These are phyloP conservation scores for Dorcus parallelipipedus DNA, from an alignment of 2,888 invertebrate species.

Conservation along the genomic window DNA sequence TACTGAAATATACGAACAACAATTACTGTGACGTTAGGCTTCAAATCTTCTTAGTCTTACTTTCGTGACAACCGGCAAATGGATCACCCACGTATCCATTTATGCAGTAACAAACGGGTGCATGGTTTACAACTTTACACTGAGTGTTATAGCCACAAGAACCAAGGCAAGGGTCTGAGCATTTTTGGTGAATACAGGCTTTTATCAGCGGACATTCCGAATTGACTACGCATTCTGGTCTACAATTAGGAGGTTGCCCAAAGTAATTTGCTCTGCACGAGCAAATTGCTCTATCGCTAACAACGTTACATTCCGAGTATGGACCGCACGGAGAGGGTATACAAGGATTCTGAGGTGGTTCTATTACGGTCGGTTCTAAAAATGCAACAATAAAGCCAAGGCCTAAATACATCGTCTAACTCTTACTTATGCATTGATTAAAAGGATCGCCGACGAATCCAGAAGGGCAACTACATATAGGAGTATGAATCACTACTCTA, in stretches of 20 bases:
- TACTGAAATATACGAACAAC: constrained; percentile 15
- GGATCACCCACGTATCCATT: constrained; percentile 74
- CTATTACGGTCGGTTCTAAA: constrained; percentile 34
- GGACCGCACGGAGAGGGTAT: constrained; percentile 73
- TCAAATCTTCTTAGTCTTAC: constrained; percentile 32
- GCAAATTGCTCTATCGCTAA: constrained; percentile 67
- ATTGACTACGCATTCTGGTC: constrained; percentile 72
- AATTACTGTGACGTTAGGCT: too few relatives aligned
- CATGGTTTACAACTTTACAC: constrained; percentile 68
- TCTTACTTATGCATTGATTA: constrained; percentile 68
- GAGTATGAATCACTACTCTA: constrained; percentile 76
- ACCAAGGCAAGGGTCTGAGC: constrained; percentile 71
- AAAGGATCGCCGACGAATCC: constrained; percentile 76
- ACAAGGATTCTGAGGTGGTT: constrained; percentile 54
- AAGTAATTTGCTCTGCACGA: constrained; percentile 70
- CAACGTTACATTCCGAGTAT: constrained; percentile 69
- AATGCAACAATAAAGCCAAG: constrained; percentile 24
- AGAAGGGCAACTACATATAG: constrained; percentile 70
- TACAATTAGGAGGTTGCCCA: constrained; percentile 75
- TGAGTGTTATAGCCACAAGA: constrained; percentile 71
- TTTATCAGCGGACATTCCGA: constrained; percentile 70
- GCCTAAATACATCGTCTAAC: neutral
- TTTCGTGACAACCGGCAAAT: constrained; percentile 66
- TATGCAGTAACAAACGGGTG: constrained; percentile 71
- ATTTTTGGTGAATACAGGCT: constrained; percentile 69